These are phyloP conservation scores for Cryptophagus acutangulus DNA, from an alignment of 2,888 invertebrate species.

Conservation along the genomic window DNA sequence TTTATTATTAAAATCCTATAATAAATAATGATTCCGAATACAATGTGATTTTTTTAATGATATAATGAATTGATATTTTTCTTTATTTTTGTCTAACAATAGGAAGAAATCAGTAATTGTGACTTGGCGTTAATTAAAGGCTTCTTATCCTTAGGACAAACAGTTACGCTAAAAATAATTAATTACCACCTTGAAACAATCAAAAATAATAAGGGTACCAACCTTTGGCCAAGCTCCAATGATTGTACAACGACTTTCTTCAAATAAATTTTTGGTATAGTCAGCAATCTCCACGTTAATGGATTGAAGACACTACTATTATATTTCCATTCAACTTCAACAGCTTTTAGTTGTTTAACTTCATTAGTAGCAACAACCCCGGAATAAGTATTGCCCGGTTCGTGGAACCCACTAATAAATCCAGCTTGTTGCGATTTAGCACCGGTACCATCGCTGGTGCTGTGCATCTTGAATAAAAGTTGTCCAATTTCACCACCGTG, in stretches of 20 bases:
- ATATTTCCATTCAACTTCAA: slow-evolving; percentile 74
- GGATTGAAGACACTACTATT: slow-evolving; percentile 75
- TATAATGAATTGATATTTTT: not conserved
- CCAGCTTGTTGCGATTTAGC: slow-evolving; percentile 35
- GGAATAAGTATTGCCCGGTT: slow-evolving; percentile 66
- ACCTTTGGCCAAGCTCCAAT: slow-evolving; percentile 66
- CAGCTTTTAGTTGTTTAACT: slow-evolving; percentile 62
- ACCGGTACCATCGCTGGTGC: slow-evolving; percentile 51
- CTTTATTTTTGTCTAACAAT: slow-evolving; percentile 39
- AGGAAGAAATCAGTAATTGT: slow-evolving; percentile 46
- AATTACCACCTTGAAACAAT: slow-evolving; percentile 4
- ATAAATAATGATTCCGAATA: too few relatives aligned
- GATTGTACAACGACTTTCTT: slow-evolving; percentile 67
- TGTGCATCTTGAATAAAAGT: slow-evolving; percentile 62
- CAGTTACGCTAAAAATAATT: slow-evolving; percentile 57
- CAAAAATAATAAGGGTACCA: slow-evolving; percentile 32
- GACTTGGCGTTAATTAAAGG: slow-evolving; percentile 64
- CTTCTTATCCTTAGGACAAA: slow-evolving; percentile 63
- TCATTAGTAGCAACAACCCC: slow-evolving; percentile 64
- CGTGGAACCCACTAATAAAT: slow-evolving; percentile 53
- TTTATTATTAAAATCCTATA: too few relatives aligned
- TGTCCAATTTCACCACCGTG: slow-evolving; percentile 79
- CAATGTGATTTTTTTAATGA: not conserved
- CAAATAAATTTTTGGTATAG: slow-evolving; percentile 69
- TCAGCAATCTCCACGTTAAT: slow-evolving; percentile 74